Conservation (phyloP, 2,113 vertebrate genomes). For the Pseudonaja textilis region DNA sequence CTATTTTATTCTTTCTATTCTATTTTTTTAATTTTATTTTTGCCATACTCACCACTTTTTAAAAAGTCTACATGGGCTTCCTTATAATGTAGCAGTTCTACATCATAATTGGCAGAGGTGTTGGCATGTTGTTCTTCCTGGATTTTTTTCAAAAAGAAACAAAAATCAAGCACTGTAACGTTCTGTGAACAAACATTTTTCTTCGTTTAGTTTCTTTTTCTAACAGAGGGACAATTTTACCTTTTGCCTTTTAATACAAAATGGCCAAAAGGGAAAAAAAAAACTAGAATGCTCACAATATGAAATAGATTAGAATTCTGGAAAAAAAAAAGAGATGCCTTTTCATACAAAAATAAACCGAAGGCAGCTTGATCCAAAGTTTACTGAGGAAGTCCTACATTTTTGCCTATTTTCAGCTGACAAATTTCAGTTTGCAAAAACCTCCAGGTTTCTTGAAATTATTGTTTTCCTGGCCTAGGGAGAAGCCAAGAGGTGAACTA, state of each 20-base stretch:
- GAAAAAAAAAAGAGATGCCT: conserved; percentile 13
- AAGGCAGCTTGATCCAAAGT: conserved; percentile 30
- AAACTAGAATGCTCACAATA: conserved; percentile 33
- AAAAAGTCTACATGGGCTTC: conserved; percentile 95
- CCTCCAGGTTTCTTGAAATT: background rate
- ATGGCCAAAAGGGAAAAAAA: conserved; percentile 28
- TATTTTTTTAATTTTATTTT: background rate
- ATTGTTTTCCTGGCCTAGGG: background rate
- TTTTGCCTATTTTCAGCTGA: background rate
- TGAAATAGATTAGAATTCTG: background rate
- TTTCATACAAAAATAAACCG: conserved; percentile 59
- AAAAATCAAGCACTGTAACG: conserved; percentile 53
- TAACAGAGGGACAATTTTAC: conserved; percentile 10
- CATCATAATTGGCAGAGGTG: conserved; percentile 97
- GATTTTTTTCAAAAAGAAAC: background rate
- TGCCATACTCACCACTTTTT: conserved; percentile 83
- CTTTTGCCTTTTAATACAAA: conserved; percentile 39
- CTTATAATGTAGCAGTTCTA: conserved; percentile 95
- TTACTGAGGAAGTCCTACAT: background rate
- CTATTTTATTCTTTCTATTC: background rate
- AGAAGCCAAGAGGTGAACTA: background rate
- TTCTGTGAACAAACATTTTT: background rate
- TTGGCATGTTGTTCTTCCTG: conserved; percentile 99
- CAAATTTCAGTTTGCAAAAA: background rate
- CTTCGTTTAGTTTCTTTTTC: background rate